Base-by-base conservation (phyloP, 37 sponge, comb jelly and placozoan species). In the Spongilla lacustris region DNA sequence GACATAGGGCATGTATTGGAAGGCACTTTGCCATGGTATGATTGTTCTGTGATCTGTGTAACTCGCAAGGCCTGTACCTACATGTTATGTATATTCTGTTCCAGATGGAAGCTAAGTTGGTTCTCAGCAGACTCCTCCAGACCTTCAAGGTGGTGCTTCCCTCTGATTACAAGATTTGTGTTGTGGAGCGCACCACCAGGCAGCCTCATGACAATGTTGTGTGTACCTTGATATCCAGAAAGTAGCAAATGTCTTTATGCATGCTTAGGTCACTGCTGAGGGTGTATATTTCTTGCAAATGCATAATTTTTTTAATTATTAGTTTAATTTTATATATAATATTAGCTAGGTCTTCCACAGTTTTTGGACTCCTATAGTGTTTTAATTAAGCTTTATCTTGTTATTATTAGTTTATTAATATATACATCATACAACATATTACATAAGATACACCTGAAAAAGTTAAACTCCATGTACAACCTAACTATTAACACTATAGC, bases 11-110 rank as follows among this genome's bases (percentile, higher is more conserved):
- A 26, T 80, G 81, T 69, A 80, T 80, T 67, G 81, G 81, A 67
- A 80, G 31, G 67, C 69, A 67, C 23, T 80, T 80, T 80, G 81
- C 81, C 14, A 80, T 80, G 81, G 81, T 67, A 30, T 67, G 78
- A 17, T 69, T 3, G 9, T 28, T n/a, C 28, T 11, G 4, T 69
- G 28, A 69, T 69, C 10, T 27, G 25, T 28, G 25, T 69, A 4
- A 27, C 71, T n/a, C 25, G 9, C 10, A 69, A 28, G 4, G 28
- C 71, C 6, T 9, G 10, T 6, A 9, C 25, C 25, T 6, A 8
- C 4, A 6, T 69, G 6, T 27, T 69, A 12, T 4, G 3, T 72
- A 32, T 72, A 14, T 72, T 12, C 17, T 14, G 5, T 24, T 25
- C 3, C 27, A 72, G 73, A 72, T 72, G 73, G 73, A 72, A 24